Conservation (phyloP, 2,113 vertebrate genomes). For the Xenopus laevis region DNA sequence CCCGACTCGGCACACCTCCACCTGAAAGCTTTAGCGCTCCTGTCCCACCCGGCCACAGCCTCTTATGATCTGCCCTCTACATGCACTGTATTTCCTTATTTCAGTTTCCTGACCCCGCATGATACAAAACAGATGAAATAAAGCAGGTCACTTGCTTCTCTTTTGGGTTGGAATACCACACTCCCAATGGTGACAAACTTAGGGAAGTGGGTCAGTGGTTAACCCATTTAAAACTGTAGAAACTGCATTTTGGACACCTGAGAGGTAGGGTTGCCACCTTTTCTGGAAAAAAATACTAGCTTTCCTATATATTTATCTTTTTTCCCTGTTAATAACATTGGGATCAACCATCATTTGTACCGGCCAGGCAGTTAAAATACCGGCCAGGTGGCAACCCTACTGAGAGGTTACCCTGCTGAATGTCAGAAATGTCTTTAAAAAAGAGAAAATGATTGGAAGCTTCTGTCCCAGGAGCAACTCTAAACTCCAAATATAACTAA, state of each 20-base stretch:
- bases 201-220: slow-evolving; percentile 4
- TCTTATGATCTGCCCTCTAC: not conserved
- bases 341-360: no score
- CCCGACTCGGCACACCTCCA: slow-evolving; percentile 33
- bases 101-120: slow-evolving; percentile 8
- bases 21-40: slow-evolving; percentile 24
- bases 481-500: no score
- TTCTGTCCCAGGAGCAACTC: no score
- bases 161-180: slow-evolving; percentile 7
- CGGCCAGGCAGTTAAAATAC: no score
- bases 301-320: no score
- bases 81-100: slow-evolving; percentile 28
- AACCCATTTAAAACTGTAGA: not conserved
- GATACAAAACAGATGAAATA: slow-evolving; percentile 10
- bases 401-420: not conserved
- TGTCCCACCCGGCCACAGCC: slow-evolving; percentile 28
- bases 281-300: no score
- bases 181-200: not conserved
- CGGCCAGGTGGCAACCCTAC: no score
- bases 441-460: no score
- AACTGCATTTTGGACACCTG: not conserved
- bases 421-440: not conserved
- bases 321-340: no score
- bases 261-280: no score
- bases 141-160: not conserved